Conservation (phyloP, 2,113 vertebrate genomes). For the Oreotrochilus melanogaster region DNA sequence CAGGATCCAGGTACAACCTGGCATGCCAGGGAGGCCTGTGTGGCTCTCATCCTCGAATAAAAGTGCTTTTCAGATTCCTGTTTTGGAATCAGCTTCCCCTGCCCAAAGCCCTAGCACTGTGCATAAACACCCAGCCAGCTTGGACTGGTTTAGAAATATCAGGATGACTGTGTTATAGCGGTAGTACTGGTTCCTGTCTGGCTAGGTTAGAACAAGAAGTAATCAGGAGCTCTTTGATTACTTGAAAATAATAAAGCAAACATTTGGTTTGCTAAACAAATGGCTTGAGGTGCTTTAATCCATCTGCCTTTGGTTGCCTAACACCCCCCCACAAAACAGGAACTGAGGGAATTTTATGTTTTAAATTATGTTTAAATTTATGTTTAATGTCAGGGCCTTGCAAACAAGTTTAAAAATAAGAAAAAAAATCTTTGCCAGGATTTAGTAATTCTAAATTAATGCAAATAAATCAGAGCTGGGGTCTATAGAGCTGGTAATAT, state of each 20-base stretch:
- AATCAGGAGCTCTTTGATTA: slow-evolving; percentile 37
- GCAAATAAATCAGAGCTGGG: neutral
- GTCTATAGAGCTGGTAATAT: neutral
- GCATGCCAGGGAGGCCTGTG: fast-evolving
- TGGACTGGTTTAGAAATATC: neutral
- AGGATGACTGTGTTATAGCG: neutral
- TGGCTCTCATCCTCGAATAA: neutral
- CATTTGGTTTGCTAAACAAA: slow-evolving; percentile 58
- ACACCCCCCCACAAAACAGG: neutral
- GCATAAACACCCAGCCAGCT: neutral
- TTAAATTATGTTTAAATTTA: no score
- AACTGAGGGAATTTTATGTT: neutral
- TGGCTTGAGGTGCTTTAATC: slow-evolving; percentile 1
- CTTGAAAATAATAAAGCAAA: slow-evolving; percentile 47
- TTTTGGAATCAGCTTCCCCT: neutral
- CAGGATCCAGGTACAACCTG: fast-evolving
- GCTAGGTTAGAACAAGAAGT: neutral
- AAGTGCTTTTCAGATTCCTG: neutral
- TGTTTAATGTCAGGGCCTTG: neutral
- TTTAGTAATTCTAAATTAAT: neutral
- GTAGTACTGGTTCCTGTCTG: neutral
- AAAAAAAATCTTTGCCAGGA: neutral
- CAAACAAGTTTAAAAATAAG: neutral
- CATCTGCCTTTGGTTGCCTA: neutral
- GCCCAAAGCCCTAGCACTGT: fast-evolving